A percentile compares a stretch with the other conserved stretches of the same genome.
Evolutionary conservation across 2,797 vertebrate genomes (phyloP).

Genomic region (Selene dorsalis): DNA sequence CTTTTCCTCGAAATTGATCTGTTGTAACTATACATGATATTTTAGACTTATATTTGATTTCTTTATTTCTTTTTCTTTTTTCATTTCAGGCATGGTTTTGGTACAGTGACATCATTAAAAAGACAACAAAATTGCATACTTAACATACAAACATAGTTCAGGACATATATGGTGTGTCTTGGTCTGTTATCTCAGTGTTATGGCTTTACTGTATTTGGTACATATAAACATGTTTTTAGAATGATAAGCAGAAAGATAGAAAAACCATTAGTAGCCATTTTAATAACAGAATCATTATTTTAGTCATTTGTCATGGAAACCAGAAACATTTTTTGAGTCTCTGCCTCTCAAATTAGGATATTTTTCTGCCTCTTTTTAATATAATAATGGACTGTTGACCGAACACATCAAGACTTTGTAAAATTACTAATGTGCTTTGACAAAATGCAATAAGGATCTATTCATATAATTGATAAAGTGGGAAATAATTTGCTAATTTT

Average conservation of each 20-base stretch:
- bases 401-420: background rate
- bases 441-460: background rate
- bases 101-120: background rate
- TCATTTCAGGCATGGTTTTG: background rate
- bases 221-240: background rate
- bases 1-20: background rate
- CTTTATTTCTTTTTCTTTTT: too few species aligned
- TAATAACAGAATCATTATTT: too few species aligned
- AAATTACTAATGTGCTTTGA: background rate
- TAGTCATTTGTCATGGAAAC: too few species aligned
- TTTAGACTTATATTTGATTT: background rate
- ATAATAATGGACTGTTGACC: background rate
- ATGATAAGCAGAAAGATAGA: too few species aligned
- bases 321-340: background rate
- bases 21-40: background rate
- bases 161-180: background rate
- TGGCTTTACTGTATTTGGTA: background rate
- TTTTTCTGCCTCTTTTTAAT: background rate
- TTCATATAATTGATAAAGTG: background rate
- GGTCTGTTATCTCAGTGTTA: background rate
- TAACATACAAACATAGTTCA: background rate
- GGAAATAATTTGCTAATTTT: background rate
- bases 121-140: background rate
- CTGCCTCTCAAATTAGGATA: background rate
- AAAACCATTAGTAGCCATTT: too few species aligned